Conservation (phyloP, 2,888 invertebrate species). For the Limnephilus lunatus region DNA sequence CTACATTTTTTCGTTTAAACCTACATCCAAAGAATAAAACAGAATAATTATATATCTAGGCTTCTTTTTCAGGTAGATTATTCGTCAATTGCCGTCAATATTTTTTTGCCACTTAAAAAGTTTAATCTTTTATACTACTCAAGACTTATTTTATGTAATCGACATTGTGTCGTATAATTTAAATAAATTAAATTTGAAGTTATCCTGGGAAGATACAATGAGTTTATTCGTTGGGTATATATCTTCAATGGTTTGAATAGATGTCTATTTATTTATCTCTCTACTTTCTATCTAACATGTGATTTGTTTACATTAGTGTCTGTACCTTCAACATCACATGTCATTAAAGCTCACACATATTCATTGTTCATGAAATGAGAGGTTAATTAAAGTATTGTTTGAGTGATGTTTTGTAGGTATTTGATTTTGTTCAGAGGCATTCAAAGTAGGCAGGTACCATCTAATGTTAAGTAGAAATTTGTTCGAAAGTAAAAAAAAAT, state of each 20-base stretch:
- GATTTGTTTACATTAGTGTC: slow-evolving; percentile 60
- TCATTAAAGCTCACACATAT: slow-evolving; percentile 55
- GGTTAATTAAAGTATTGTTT: slow-evolving; percentile 58
- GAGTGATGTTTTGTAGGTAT: slow-evolving; percentile 2
- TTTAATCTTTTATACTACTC: neutral
- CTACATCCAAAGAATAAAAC: neutral
- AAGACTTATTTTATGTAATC: neutral
- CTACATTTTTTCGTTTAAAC: neutral
- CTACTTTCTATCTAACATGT: slow-evolving; percentile 52
- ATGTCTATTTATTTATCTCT: slow-evolving; percentile 5
- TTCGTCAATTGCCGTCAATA: neutral
- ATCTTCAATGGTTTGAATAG: neutral
- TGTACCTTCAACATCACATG: slow-evolving; percentile 23
- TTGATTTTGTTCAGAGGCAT: neutral
- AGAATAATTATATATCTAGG: neutral
- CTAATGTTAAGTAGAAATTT: neutral
- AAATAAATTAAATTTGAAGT: slow-evolving; percentile 32
- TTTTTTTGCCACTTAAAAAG: neutral
- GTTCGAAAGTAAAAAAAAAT: neutral
- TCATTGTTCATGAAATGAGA: slow-evolving; percentile 58
- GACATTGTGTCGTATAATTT: slow-evolving; percentile 19
- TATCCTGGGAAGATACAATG: slow-evolving; percentile 24
- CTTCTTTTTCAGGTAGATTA: neutral
- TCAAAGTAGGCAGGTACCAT: slow-evolving; percentile 9
- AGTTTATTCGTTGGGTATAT: neutral